A percentile compares a stretch with the other conserved stretches of the same genome.
phyloP scores from a whole-genome alignment of 2,797 vertebrate genomes.

The Hyperoplus lanceolatus region DNA sequence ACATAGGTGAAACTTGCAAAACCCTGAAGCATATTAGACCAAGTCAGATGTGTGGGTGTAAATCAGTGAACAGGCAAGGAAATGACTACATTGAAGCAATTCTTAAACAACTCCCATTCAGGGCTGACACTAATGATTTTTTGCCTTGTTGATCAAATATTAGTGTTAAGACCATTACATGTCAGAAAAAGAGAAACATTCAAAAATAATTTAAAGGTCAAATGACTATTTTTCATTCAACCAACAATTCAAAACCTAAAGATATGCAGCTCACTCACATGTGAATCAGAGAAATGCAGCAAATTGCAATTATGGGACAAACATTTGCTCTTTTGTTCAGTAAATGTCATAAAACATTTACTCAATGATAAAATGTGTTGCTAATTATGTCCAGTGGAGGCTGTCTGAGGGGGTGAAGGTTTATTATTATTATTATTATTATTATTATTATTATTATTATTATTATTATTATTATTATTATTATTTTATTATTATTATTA shows the following conservation, averaged over 20 bases:
- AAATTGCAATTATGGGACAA: neutral
- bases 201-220: neutral
- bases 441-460: too few relatives aligned
- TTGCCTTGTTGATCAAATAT: neutral
- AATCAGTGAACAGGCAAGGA: too few relatives aligned
- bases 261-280: neutral
- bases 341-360: neutral
- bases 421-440: too few relatives aligned
- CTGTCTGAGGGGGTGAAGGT: too few relatives aligned
- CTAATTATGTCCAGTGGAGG: neutral
- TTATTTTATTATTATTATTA: too few relatives aligned
- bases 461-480: too few relatives aligned
- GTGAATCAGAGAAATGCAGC: neutral
- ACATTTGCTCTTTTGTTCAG: too few relatives aligned
- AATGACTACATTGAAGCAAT: neutral
- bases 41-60: too few relatives aligned
- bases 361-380: neutral
- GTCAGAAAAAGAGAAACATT: neutral
- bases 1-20: neutral
- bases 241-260: neutral
- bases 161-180: neutral
- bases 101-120: neutral
- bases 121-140: neutral
- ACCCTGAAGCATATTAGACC: neutral
- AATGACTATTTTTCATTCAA: neutral